A percentile compares a stretch with the other conserved stretches of the same genome.
These are phyloP conservation scores for Sminthurinus aureus DNA, from an alignment of 2,888 invertebrate genomes.

Conservation along the genomic window DNA sequence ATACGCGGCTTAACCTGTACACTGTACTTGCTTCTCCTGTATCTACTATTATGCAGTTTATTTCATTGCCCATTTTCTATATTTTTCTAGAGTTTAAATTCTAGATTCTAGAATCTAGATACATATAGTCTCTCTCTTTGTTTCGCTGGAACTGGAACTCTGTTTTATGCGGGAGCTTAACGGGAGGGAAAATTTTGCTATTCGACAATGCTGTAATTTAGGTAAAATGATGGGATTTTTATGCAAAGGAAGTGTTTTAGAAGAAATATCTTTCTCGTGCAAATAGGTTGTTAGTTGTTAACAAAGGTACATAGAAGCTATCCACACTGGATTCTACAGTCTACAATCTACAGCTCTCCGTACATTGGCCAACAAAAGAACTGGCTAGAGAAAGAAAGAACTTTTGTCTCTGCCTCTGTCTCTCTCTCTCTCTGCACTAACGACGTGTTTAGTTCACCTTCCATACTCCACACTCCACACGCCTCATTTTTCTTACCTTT, in stretches of 20 bases:
- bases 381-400: neutral
- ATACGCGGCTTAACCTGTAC: too few species aligned
- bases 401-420: neutral
- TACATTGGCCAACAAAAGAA: too few species aligned
- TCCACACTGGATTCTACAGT: neutral
- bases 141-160: too few species aligned
- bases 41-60: too few species aligned
- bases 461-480: neutral
- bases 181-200: constrained; percentile 20
- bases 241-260: constrained; percentile 30
- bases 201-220: constrained; percentile 39
- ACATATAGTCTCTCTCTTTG: too few species aligned
- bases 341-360: neutral
- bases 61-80: too few species aligned
- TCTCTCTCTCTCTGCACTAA: neutral
- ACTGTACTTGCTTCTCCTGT: too few species aligned
- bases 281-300: constrained; percentile 20
- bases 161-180: constrained; percentile 10
- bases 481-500: neutral
- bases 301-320: neutral
- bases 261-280: constrained; percentile 3
- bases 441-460: too few species aligned
- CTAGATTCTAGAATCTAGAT: too few species aligned
- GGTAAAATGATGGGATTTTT: constrained; percentile 40
- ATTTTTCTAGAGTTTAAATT: too few species aligned